Evolutionary conservation across 92 coral and sea anemone genomes (phyloP), one percentile per base, ranked within the genome.

Genomic region (Epizoanthus fatuus): DNA sequence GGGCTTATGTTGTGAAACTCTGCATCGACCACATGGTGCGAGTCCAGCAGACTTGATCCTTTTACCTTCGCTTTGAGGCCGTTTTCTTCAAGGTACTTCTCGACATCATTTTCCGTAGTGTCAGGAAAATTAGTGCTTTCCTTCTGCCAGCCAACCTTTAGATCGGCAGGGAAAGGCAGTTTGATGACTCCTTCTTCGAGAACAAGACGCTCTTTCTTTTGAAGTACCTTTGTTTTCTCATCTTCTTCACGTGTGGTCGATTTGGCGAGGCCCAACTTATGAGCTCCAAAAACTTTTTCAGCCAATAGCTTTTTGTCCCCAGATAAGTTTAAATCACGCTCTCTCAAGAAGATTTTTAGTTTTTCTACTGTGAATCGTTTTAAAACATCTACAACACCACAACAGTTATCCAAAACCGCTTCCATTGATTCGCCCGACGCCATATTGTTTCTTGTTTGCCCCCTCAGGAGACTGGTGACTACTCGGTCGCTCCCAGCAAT

Each of bases 1-100:
- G 69, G 5, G 38, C 74, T 75, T 4, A 74, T 85, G 74, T 85
- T 63, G 39, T 75, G 89, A 25, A 6, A 83, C 66, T 39, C 64
- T 32, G 51, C 80, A 16, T 83, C 69, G 51, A 67, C 32, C 51
- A 83, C 64, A 72, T 83, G 80, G 13, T 40, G 20, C 35, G 87
- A 83, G 64, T 66, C 47, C 8, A 1, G 1, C 2, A 69, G 55
- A 22, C 74, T 69, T 12, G 2, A 42, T 0, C 74, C 74, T 69
- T 69, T 69, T 22, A 69, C 74, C 3, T 42, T 69, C 37, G 56
- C 74, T 16, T 69, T 69, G 4, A 42, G 54, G 3, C 74, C 74
- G 12, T 69, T 20, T 39, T 3, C 73, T 42, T 69, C 37, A 2
- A 69, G 32, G 13, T 69, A 69, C 1, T 69, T 69, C 3, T 69